These are phyloP conservation scores for Polydrusus tereticollis DNA, from an alignment of 2,888 invertebrate genomes.

Conservation along the genomic window DNA sequence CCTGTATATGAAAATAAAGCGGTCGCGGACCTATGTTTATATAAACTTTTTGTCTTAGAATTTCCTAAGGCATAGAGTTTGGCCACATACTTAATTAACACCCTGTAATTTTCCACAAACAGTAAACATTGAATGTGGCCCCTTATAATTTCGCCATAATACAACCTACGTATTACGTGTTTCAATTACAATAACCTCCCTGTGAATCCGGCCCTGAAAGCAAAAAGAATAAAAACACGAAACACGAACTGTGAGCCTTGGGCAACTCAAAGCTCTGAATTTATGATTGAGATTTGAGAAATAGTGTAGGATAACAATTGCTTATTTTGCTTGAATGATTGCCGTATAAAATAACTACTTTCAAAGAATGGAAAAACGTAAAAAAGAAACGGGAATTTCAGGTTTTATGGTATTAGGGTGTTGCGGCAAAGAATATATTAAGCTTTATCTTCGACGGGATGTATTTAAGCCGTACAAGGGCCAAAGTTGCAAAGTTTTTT, in stretches of 20 bases:
- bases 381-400: slow-evolving; percentile 40
- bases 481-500: slow-evolving; percentile 5
- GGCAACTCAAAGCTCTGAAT: slow-evolving; percentile 48
- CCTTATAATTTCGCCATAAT: not conserved
- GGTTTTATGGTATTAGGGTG: slow-evolving; percentile 42
- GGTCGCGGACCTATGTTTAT: too few relatives aligned
- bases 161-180: not conserved
- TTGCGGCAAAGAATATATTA: slow-evolving; percentile 38
- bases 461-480: slow-evolving; percentile 15
- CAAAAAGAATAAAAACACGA: slow-evolving; percentile 52
- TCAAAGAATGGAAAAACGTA: slow-evolving; percentile 40
- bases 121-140: not conserved
- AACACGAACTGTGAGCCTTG: slow-evolving; percentile 50
- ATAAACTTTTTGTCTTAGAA: too few relatives aligned
- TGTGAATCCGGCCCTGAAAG: slow-evolving; percentile 39
- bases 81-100: too few relatives aligned
- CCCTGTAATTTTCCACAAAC: not conserved
- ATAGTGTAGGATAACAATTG: slow-evolving; percentile 50
- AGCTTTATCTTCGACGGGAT: slow-evolving; percentile 30
- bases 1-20: too few relatives aligned
- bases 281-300: slow-evolving; percentile 50
- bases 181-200: not conserved
- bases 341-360: slow-evolving; percentile 48
- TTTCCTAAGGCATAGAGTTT: too few relatives aligned
- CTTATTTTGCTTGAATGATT: slow-evolving; percentile 50